Evolutionary conservation across 2,113 vertebrate genomes (phyloP), one percentile per base, ranked within the genome.

Genomic region (Scolopax mira): DNA sequence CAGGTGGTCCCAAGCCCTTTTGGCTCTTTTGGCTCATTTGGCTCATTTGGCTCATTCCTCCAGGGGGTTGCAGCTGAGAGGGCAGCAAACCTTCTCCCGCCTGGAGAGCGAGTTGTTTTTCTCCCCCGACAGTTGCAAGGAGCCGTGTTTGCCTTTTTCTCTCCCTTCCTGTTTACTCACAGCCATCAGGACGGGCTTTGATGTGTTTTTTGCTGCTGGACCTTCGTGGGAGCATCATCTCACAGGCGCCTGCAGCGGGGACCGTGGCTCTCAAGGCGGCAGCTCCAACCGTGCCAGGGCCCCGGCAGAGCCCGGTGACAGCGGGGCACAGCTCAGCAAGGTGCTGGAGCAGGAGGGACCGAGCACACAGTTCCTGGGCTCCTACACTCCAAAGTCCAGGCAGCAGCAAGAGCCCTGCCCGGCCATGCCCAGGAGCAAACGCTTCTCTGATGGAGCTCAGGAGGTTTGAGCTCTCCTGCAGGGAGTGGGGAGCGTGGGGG

Each of bases 101-200:
- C 84, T 55, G 82, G 30, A 57, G 79, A 52, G 85, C 5, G 31
- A 81, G 79, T 86, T 93, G 90, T 95, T 89, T 91, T 91, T 89
- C 86, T 95, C 89, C 72, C 62, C 39, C 3, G 3, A 24, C 92
- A 69, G 93, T 93, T 93, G 70, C n/a, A 46, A 90, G 78, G 62
- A 73, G 87, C 73, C 1, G 42, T 95, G 96, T 96, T 97, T 95
- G 96, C 82, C 89, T 91, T 93, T 67, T 93, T 67, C 85, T 96
- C 66, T 90, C 93, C 89, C 65, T 97, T 97, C 97, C 97, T 97
- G 97, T 97, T 97, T 96, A 96, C 91, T 78, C 14, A 31, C 51
- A 79, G 81, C 89, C 87, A 78, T 92, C 95, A 95, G 95, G 93
- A 95, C 10, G 4, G 21, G n/a, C 97, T 97, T 97, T 97, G 96